Conservation (phyloP, 2,797 vertebrate genomes). For the Peromyscus aztecus region DNA sequence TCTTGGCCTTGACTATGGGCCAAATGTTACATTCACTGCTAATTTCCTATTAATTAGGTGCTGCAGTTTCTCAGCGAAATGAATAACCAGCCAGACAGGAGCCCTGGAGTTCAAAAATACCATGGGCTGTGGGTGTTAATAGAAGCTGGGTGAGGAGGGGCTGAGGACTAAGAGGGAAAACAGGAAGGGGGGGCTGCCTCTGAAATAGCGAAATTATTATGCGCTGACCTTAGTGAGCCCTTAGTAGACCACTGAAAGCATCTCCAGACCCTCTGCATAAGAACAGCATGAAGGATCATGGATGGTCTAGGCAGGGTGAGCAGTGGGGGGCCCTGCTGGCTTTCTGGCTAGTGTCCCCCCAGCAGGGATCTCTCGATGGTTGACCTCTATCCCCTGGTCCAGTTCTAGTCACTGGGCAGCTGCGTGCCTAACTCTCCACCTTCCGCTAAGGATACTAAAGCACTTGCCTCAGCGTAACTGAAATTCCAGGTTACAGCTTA, state of each 20-base stretch:
- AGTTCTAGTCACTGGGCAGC: not conserved
- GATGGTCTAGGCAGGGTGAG: too few relatives aligned
- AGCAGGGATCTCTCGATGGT: too few relatives aligned
- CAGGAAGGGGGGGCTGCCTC: not conserved
- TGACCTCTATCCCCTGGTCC: not conserved
- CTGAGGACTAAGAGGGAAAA: not conserved
- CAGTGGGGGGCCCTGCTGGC: too few relatives aligned
- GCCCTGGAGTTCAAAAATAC: constrained; percentile 71
- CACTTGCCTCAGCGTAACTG: not conserved
- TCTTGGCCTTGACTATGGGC: constrained; percentile 67
- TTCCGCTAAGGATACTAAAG: not conserved
- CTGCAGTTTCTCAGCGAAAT: constrained; percentile 68
- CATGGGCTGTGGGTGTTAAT: not conserved
- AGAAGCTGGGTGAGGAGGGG: not conserved
- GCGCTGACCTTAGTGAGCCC: not conserved
- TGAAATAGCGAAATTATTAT: constrained; percentile 9
- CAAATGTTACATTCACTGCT: constrained; percentile 79
- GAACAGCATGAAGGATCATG: not conserved
- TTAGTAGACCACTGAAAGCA: not conserved
- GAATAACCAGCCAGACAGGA: constrained; percentile 76
- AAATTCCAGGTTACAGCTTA: not conserved
- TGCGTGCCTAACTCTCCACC: not conserved
- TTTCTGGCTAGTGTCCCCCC: not conserved
- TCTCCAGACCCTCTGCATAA: not conserved
- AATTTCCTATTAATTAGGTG: constrained; percentile 83